These are phyloP conservation scores for Fulica atra DNA, from an alignment of 2,113 vertebrate genomes.

Conservation along the genomic window DNA sequence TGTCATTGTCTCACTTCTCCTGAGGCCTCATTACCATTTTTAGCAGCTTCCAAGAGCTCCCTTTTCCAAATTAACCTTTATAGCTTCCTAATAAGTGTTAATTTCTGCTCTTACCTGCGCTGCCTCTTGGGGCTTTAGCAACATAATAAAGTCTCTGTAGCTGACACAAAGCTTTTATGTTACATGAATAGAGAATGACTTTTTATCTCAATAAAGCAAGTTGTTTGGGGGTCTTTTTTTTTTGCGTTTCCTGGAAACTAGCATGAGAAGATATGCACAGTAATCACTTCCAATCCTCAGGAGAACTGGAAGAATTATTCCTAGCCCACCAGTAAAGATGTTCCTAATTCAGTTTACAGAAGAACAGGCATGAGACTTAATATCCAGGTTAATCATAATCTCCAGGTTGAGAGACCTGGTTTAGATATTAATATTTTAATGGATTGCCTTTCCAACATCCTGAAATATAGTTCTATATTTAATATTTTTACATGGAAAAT, in stretches of 20 bases:
- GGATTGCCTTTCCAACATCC: neutral
- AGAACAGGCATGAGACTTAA: neutral
- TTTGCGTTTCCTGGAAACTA: neutral
- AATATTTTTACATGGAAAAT: neutral
- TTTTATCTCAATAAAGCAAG: neutral
- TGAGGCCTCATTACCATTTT: neutral
- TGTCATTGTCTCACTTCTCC: neutral
- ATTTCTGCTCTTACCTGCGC: neutral
- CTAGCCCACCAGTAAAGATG: neutral
- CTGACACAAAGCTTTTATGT: neutral
- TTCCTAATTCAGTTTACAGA: neutral
- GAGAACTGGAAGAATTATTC: neutral
- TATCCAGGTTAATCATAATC: neutral
- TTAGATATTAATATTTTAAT: neutral
- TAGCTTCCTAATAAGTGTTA: neutral
- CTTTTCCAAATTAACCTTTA: slow-evolving; percentile 7
- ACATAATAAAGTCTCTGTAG: neutral
- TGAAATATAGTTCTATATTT: neutral
- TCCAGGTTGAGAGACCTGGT: neutral
- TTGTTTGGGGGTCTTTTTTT: neutral
- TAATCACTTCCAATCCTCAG: neutral
- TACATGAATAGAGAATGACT: neutral
- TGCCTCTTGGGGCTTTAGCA: neutral
- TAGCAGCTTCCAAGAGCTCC: neutral
- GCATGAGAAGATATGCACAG: neutral